Percentiles rank a stretch among this genome's conserved stretches.
Evolutionary conservation across 2,797 vertebrate genomes (phyloP).

Genomic region (Onychomys torridus): DNA sequence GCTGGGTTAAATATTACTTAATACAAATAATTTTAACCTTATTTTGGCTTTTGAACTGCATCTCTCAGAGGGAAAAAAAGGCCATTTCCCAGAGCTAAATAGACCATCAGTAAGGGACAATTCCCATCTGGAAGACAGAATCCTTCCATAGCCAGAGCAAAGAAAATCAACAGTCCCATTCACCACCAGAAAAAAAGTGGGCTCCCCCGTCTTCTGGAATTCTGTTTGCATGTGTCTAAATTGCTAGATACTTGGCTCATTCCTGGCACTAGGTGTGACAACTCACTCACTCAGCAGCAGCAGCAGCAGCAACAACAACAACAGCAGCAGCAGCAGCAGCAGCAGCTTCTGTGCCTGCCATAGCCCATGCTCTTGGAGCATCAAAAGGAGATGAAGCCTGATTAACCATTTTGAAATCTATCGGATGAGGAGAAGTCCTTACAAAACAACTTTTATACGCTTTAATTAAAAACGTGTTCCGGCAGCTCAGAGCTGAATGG

Average conservation of each 20-base stretch:
- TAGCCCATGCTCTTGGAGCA: constrained; percentile 85
- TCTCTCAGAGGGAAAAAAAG: background rate
- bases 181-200: background rate
- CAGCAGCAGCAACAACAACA: constrained; percentile 58
- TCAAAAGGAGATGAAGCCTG: constrained; percentile 88
- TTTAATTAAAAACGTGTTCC: constrained; percentile 88
- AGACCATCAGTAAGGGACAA: constrained; percentile 7
- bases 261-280: constrained; percentile 71
- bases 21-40: constrained; percentile 55
- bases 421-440: constrained; percentile 85
- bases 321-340: constrained; percentile 38
- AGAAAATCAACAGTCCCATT: constrained; percentile 40
- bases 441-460: constrained; percentile 88
- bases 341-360: constrained; percentile 72
- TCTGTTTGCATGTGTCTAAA: constrained; percentile 64
- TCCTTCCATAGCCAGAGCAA: constrained; percentile 24
- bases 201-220: background rate
- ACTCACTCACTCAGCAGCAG: constrained; percentile 74
- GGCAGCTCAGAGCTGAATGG: constrained; percentile 88
- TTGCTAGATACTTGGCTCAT: constrained; percentile 29
- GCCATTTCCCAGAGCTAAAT: constrained; percentile 51
- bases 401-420: constrained; percentile 87
- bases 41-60: constrained; percentile 41
- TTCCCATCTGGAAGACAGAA: background rate
- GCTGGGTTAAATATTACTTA: constrained; percentile 51